These are phyloP conservation scores for Euwallacea fornicatus DNA, from an alignment of 1,140 invertebrate genomes.

Conservation along the genomic window DNA sequence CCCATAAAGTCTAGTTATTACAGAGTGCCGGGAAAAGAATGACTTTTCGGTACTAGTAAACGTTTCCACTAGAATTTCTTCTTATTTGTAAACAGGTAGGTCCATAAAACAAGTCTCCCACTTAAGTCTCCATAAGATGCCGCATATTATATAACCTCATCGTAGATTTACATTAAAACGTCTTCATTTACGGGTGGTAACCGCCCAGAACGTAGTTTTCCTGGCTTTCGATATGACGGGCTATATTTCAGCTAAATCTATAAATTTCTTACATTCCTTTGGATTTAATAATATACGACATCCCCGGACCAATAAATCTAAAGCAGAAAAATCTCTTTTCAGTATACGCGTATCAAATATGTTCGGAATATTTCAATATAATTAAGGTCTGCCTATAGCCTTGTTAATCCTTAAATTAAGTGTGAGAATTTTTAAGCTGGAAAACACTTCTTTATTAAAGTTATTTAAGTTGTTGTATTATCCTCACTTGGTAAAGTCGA, in stretches of 20 bases:
- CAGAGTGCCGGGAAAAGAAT: background rate
- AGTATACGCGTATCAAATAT: constrained; percentile 6
- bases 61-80: background rate
- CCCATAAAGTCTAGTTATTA: too few species aligned
- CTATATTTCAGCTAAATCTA: constrained; percentile 7
- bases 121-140: background rate
- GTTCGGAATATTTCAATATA: constrained; percentile 1
- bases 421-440: constrained; percentile 1
- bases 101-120: background rate
- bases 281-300: constrained; percentile 10
- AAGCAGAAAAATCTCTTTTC: constrained; percentile 4
- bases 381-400: constrained; percentile 3
- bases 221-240: background rate
- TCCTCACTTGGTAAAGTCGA: background rate
- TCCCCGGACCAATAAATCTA: background rate
- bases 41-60: background rate
- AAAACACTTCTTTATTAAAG: background rate
- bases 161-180: constrained; percentile 4
- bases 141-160: background rate
- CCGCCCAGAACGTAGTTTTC: background rate
- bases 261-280: constrained; percentile 8
- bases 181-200: constrained; percentile 2
- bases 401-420: constrained; percentile 5
- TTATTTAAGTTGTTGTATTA: background rate
- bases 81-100: background rate